These are phyloP conservation scores for Pristis pectinata DNA, from an alignment of 2,797 vertebrate species.

Conservation along the genomic window DNA sequence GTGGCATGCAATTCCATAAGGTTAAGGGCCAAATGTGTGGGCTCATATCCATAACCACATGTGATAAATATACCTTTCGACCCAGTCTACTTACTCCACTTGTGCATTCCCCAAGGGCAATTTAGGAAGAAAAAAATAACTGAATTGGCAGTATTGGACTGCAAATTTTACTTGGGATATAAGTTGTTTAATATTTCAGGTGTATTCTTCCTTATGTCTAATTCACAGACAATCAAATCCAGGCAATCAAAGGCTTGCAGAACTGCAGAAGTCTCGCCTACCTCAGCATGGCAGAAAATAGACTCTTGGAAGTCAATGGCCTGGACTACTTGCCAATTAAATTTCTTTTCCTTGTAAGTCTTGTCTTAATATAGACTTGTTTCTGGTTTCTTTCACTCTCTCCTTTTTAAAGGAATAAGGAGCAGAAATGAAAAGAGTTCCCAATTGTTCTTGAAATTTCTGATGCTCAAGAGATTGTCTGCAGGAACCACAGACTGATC, in stretches of 20 bases:
- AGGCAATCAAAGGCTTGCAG: conserved; percentile 71
- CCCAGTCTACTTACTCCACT: no score
- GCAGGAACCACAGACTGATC: background rate
- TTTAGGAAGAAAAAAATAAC: background rate
- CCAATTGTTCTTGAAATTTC: conserved; percentile 9
- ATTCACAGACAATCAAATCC: conserved; percentile 72
- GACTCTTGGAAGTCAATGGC: conserved; percentile 59
- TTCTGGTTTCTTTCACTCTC: background rate
- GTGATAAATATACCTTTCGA: no score
- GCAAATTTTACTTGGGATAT: background rate
- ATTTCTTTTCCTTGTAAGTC: conserved; percentile 71
- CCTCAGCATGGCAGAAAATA: conserved; percentile 79
- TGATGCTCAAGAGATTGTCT: background rate
- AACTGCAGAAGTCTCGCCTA: conserved; percentile 64
- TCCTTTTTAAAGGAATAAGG: conserved; percentile 40
- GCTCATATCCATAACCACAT: no score
- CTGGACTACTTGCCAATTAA: conserved; percentile 67
- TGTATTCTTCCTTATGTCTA: conserved; percentile 50
- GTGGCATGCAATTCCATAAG: no score
- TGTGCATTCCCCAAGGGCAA: no score
- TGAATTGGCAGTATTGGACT: background rate
- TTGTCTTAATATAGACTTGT: conserved; percentile 4
- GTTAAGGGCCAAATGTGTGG: no score
- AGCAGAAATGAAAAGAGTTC: conserved; percentile 11
- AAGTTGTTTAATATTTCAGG: conserved; percentile 43